These are phyloP conservation scores for Busseola fusca DNA, from an alignment of 2,888 invertebrate species.

Conservation along the genomic window DNA sequence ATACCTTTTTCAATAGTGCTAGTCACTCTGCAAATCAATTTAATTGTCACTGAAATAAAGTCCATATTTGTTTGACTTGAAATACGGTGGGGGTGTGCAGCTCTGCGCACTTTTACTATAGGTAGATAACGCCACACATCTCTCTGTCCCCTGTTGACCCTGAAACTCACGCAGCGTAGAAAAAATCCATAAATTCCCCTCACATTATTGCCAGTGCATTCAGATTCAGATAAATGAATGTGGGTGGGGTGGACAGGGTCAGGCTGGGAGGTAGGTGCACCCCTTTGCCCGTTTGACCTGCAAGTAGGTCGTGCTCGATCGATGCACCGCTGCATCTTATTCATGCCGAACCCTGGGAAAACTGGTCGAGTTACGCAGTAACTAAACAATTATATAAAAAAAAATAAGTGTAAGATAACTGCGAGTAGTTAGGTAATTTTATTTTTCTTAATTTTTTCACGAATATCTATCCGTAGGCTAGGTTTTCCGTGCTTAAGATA, in stretches of 20 bases:
- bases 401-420: background rate
- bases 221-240: slow-evolving; percentile 44
- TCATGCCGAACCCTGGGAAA: slow-evolving; percentile 45
- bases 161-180: slow-evolving; percentile 18
- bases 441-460: background rate
- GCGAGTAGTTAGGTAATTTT: background rate
- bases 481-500: background rate
- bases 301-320: slow-evolving; percentile 84
- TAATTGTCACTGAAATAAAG: too few species aligned
- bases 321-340: slow-evolving; percentile 77
- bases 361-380: slow-evolving; percentile 6
- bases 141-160: background rate
- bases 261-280: slow-evolving; percentile 39
- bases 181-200: slow-evolving; percentile 16
- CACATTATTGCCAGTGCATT: slow-evolving; percentile 38
- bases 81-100: too few species aligned
- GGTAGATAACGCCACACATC: background rate
- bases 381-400: background rate
- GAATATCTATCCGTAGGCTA: background rate
- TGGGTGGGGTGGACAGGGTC: slow-evolving; percentile 28
- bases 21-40: too few species aligned
- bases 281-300: slow-evolving; percentile 75
- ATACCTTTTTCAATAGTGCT: too few species aligned
- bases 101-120: background rate
- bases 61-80: too few species aligned